These are phyloP conservation scores for Morone saxatilis DNA, from an alignment of 2,113 vertebrate species.

Conservation along the genomic window DNA sequence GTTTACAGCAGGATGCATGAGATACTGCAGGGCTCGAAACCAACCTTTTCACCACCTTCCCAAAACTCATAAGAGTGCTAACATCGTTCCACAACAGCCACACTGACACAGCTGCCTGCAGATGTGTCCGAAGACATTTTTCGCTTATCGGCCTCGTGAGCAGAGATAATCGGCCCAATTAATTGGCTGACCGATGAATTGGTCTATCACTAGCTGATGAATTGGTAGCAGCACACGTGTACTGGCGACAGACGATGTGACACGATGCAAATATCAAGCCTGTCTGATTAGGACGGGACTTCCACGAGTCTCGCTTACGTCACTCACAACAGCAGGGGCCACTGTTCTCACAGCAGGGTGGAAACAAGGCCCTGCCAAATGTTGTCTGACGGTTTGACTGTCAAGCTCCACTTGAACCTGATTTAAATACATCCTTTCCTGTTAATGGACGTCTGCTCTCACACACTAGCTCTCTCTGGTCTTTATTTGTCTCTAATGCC, in stretches of 20 bases:
- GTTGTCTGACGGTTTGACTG: constrained; percentile 6
- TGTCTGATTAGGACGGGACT: constrained; percentile 6
- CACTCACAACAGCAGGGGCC: constrained; percentile 9
- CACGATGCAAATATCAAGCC: not conserved
- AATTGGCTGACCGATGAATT: too few relatives aligned
- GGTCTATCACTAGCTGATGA: too few relatives aligned
- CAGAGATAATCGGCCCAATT: too few relatives aligned
- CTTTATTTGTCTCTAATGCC: not conserved
- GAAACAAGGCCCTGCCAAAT: not conserved
- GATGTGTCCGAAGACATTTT: too few relatives aligned
- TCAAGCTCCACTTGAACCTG: not conserved
- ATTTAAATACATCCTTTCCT: constrained; percentile 7
- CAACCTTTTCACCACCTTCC: too few relatives aligned
- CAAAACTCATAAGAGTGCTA: too few relatives aligned
- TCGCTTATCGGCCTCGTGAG: too few relatives aligned
- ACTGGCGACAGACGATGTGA: not conserved
- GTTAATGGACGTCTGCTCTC: not conserved
- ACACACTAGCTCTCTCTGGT: not conserved
- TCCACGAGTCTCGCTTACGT: constrained; percentile 3
- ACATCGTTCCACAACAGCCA: too few relatives aligned
- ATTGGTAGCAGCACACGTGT: not conserved
- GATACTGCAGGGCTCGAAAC: too few relatives aligned
- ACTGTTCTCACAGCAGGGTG: constrained; percentile 23
- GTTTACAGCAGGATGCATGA: too few relatives aligned
- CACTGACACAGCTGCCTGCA: too few relatives aligned